Base-by-base conservation (phyloP, 2,888 invertebrate species). In the Linyphia triangularis region DNA sequence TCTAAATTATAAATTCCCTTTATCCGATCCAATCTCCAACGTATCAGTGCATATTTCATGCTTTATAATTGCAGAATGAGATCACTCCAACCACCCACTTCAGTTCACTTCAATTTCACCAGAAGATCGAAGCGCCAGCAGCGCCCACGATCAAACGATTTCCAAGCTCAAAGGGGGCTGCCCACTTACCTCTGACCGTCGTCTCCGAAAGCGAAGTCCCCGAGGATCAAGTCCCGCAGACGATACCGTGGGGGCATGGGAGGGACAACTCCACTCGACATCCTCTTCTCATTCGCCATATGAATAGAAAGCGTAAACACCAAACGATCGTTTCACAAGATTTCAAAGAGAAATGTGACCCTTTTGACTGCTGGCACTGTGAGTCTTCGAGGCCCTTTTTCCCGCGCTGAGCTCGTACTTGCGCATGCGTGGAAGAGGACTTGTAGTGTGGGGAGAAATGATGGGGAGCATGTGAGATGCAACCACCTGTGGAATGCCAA, bases 131-230 rank as follows among this genome's bases (percentile, higher is more conserved):
- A 67, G 26, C 24, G 26, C 24, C 22, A 19, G 19, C 37, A 33
- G 19, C 19, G 69, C 70, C 2, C 70, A 43, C 43, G 40, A 30
- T 24, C 9, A 30, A 16, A 43, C 16, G 43, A 43, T 51, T 16
- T 33, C 33, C 9, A 40, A 16, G n/a, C n/a, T n/a, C 13, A 70
- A 43, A 26, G 40, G 33, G 37, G 19, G 67, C 9, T 63, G 63
- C 37, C 19, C 81, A 83, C 94, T 94, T 93, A 96, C 96, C 96
- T 95, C 94, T 96, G 96, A 65, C 96, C 96, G 91, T 96, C 95
- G 92, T 96, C 96, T 92, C 95, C 95, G 93, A 95, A 95, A 19
- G 95, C 95, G 92, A 95, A 95, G 93, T 96, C 96, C 67, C 96
- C 96, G 91, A 96, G 94, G 91, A 96, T 95, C 91, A 96, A 94